phyloP scores from a whole-genome alignment of 1,140 invertebrate genomes.

The Carposina sasakii region DNA sequence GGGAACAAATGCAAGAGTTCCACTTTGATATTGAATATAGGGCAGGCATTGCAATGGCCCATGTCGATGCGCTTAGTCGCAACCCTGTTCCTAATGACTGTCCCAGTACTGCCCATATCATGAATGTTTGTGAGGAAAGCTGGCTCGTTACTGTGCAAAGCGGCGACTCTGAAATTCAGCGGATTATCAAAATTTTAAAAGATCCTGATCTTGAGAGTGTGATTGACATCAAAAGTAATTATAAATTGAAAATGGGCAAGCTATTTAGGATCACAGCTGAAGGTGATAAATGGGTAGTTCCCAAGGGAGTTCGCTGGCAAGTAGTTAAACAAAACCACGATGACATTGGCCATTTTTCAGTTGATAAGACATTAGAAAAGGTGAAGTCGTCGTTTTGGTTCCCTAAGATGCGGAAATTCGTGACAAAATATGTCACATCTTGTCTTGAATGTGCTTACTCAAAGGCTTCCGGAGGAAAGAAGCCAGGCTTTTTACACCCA shows the following conservation, averaged over 20 bases:
- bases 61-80: constrained; percentile 40
- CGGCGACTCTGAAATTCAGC: constrained; percentile 10
- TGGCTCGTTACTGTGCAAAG: constrained; percentile 29
- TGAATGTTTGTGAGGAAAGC: not conserved
- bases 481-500: constrained; percentile 6
- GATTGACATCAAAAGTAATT: constrained; percentile 9
- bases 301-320: constrained; percentile 9
- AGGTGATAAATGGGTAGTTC: constrained; percentile 8
- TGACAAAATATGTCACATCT: constrained; percentile 4
- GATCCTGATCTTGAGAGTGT: constrained; percentile 12
- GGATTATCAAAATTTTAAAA: constrained; percentile 16
- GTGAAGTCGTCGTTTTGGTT: constrained; percentile 7
- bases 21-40: constrained; percentile 34
- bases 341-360: constrained; percentile 5
- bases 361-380: constrained; percentile 4
- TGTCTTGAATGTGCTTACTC: constrained; percentile 11
- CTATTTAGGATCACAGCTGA: constrained; percentile 5
- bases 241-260: constrained; percentile 7
- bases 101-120: not conserved
- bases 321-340: constrained; percentile 11
- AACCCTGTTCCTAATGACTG: constrained; percentile 12
- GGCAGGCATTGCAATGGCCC: constrained; percentile 24
- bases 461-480: constrained; percentile 1
- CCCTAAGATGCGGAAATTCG: constrained; percentile 7
- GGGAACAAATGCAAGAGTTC: constrained; percentile 32